Evolutionary conservation across 2,888 invertebrate genomes (phyloP).

Genomic region (Pyrocoelia pectoralis): DNA sequence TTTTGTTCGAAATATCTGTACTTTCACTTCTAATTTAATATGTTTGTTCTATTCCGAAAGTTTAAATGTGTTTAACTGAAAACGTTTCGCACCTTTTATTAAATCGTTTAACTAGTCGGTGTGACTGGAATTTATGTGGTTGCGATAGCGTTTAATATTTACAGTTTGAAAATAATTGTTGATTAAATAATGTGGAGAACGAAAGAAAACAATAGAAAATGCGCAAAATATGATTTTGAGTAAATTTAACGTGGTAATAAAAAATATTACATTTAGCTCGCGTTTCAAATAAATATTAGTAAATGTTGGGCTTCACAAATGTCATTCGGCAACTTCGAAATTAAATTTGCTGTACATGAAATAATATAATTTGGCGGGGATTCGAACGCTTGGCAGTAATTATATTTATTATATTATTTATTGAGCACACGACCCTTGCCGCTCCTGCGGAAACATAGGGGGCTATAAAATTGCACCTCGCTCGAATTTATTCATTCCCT

Average conservation of each 20-base stretch:
- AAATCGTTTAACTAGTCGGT: no score
- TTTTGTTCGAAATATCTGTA: no score
- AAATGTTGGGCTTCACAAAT: slow-evolving; percentile 47
- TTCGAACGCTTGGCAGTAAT: slow-evolving; percentile 44
- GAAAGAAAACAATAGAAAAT: background rate
- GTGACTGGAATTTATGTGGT: no score
- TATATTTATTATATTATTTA: slow-evolving; percentile 52
- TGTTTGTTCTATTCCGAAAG: no score
- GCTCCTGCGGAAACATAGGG: slow-evolving; percentile 35
- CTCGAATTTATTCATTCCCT: slow-evolving; percentile 19
- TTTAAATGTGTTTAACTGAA: no score
- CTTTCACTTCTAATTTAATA: no score
- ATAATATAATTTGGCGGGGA: slow-evolving; percentile 49
- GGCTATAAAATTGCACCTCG: slow-evolving; percentile 32
- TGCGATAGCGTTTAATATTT: background rate
- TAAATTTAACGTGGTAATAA: slow-evolving; percentile 13
- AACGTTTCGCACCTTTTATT: no score
- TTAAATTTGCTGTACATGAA: slow-evolving; percentile 51
- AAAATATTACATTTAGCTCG: slow-evolving; percentile 19
- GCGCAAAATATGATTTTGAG: background rate
- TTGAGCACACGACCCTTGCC: slow-evolving; percentile 43
- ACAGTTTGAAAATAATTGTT: background rate
- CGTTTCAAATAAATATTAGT: slow-evolving; percentile 43
- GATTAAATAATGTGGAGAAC: background rate
- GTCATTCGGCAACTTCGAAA: slow-evolving; percentile 47